Evolutionary conservation across 2,113 vertebrate species (phyloP).

Genomic region (Mirza zaza): DNA sequence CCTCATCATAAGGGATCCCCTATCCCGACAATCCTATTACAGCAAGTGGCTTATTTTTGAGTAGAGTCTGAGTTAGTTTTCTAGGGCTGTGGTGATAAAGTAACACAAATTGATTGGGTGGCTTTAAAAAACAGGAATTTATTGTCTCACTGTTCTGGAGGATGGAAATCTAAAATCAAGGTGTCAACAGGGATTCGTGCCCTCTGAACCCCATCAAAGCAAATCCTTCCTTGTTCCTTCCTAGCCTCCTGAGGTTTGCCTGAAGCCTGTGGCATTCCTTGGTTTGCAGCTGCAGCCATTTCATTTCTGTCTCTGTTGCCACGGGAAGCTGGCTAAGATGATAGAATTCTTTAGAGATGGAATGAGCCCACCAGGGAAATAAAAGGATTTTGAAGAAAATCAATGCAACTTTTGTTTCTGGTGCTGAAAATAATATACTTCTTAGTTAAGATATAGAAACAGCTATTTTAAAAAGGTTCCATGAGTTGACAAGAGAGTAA

Average conservation of each 20-base stretch:
- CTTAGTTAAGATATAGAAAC: constrained; percentile 4
- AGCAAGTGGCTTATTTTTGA: not conserved
- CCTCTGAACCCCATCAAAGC: not conserved
- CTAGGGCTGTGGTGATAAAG: not conserved
- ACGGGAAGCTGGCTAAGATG: not conserved
- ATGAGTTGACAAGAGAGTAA: not conserved
- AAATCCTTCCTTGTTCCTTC: not conserved
- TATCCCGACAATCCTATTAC: not conserved
- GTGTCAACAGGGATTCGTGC: not conserved
- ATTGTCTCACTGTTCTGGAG: not conserved
- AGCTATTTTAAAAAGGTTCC: not conserved
- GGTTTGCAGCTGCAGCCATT: not conserved
- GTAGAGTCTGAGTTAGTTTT: not conserved
- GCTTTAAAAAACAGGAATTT: not conserved
- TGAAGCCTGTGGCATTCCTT: not conserved
- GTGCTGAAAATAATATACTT: not conserved
- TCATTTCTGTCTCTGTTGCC: not conserved
- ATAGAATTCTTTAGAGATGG: not conserved
- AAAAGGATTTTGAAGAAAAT: not conserved
- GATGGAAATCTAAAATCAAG: not conserved
- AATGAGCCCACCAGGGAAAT: not conserved
- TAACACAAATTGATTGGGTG: not conserved
- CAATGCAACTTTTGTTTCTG: not conserved
- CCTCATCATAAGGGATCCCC: not conserved
- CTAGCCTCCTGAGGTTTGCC: not conserved